These are phyloP conservation scores for Oryzias sinensis DNA, from an alignment of 2,797 vertebrate genomes.

Conservation along the genomic window DNA sequence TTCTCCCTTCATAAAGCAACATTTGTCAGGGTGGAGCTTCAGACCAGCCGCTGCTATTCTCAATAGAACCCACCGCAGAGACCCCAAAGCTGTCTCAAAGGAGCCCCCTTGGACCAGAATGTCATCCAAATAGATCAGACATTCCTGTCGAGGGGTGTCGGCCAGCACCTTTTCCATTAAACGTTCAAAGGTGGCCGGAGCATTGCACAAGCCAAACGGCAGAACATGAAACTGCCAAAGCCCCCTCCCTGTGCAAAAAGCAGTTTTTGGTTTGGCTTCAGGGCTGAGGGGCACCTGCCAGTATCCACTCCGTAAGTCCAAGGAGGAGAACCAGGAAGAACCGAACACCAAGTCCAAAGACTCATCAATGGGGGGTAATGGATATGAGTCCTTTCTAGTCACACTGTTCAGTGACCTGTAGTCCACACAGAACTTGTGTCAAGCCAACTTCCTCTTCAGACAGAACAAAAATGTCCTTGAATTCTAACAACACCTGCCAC, in stretches of 20 bases:
- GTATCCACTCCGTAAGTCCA: too few species aligned
- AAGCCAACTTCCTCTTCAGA: too few species aligned
- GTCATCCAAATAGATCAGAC: conserved; percentile 17
- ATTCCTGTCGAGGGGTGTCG: conserved; percentile 2
- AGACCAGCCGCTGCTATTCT: neutral
- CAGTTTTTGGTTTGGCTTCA: too few species aligned
- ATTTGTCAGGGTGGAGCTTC: neutral
- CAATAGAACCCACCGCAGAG: neutral
- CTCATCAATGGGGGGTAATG: neutral
- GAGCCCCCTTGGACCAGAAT: conserved; percentile 2
- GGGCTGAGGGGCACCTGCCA: too few species aligned
- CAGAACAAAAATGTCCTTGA: too few species aligned
- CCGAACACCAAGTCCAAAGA: conserved; percentile 1
- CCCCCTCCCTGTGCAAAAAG: too few species aligned
- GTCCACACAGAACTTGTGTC: neutral
- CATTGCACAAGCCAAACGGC: too few species aligned
- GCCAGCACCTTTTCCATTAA: too few species aligned
- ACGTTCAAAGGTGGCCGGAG: too few species aligned
- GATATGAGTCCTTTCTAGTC: conserved; percentile 7
- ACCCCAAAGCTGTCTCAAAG: neutral
- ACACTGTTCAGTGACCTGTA: conserved; percentile 8
- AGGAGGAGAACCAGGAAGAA: conserved; percentile 7
- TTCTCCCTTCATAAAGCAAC: neutral
- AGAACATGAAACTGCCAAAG: too few species aligned
- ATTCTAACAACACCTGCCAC: too few species aligned